phyloP scores from a whole-genome alignment of 2,797 vertebrate genomes.

The Eurystomus glaucurus region DNA sequence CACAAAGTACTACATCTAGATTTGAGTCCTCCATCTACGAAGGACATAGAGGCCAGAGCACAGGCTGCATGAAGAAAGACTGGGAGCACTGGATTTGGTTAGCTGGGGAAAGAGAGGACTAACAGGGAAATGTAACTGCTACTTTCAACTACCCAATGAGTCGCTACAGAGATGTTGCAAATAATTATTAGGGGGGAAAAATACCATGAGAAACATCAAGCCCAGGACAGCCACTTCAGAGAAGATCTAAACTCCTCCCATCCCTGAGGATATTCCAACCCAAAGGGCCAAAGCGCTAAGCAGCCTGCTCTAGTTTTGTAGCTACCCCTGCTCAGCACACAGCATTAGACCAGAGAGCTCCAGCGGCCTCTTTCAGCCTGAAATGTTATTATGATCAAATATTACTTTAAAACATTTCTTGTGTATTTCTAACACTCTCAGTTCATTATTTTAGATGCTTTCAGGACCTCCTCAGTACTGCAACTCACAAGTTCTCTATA shows the following conservation, averaged over 20 bases:
- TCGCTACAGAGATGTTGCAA: rapidly evolving
- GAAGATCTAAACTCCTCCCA: neutral
- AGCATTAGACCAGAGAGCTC: neutral
- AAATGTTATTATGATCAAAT: neutral
- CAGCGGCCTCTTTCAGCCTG: neutral
- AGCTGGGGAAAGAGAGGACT: neutral
- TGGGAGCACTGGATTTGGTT: neutral
- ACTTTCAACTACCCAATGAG: neutral
- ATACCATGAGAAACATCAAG: neutral
- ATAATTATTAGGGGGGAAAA: rapidly evolving
- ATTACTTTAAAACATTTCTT: neutral
- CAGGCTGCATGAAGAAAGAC: neutral
- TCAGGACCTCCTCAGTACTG: neutral
- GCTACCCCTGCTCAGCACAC: neutral
- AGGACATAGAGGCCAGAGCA: neutral
- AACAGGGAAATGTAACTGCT: neutral
- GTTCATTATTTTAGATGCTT: neutral
- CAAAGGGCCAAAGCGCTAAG: neutral
- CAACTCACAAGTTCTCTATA: neutral
- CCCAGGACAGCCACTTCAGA: neutral
- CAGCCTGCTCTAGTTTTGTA: neutral
- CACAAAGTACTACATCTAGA: neutral
- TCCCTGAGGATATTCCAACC: neutral
- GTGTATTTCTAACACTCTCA: neutral
- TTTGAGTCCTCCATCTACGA: neutral